Percentiles rank a stretch among this genome's conserved stretches.
Conservation (phyloP, 2,888 invertebrate species). For the Teleiodes luculella region DNA sequence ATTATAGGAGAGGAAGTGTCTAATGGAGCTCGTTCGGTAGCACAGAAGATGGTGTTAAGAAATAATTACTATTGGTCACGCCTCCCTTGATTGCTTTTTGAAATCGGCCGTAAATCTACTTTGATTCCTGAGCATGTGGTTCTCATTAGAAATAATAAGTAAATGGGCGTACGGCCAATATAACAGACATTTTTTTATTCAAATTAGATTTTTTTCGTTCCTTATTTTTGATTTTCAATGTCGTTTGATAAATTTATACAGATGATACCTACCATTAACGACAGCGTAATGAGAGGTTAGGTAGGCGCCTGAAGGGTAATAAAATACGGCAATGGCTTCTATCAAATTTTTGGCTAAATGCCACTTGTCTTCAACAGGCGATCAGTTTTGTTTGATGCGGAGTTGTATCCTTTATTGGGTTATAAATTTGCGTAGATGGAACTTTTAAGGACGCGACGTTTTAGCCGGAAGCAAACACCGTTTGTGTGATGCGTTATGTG, state of each 20-base stretch:
- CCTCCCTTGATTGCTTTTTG: conserved; percentile 73
- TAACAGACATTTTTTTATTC: conserved; percentile 37
- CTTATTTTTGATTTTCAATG: too few relatives aligned
- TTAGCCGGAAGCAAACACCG: background rate
- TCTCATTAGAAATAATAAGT: conserved; percentile 56
- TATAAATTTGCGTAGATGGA: conserved; percentile 34
- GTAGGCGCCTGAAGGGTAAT: conserved; percentile 35
- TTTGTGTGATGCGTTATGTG: background rate
- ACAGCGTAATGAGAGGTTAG: conserved; percentile 45
- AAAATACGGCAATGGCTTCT: conserved; percentile 38
- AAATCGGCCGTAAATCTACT: conserved; percentile 65
- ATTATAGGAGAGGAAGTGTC: conserved; percentile 55
- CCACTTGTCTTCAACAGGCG: conserved; percentile 28
- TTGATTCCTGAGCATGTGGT: conserved; percentile 52
- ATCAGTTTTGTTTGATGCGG: conserved; percentile 39
- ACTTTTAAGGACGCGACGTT: conserved; percentile 38
- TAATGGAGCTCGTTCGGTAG: conserved; percentile 64
- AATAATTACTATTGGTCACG: conserved; percentile 71
- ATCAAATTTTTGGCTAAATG: conserved; percentile 38
- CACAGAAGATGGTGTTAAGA: conserved; percentile 71
- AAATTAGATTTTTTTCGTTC: conserved; percentile 32
- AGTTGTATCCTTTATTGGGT: conserved; percentile 43
- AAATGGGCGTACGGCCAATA: conserved; percentile 49
- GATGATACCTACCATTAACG: conserved; percentile 49
- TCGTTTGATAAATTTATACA: conserved; percentile 33